Evolutionary conservation across 2,888 invertebrate genomes (phyloP).

Genomic region (Macroteleia sp.): DNA sequence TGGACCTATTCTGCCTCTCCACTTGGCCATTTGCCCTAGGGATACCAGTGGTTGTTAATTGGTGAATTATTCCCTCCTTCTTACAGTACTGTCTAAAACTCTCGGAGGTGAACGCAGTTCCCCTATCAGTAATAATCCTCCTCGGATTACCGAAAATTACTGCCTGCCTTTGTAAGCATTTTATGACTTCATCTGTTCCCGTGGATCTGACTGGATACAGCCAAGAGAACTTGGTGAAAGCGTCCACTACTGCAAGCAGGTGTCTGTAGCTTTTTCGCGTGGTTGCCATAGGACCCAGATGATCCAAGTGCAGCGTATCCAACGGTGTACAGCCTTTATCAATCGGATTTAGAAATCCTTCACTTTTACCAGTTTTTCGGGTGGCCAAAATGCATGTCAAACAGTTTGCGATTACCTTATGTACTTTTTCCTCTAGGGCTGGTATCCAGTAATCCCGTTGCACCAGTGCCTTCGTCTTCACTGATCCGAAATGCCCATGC

Average conservation of each 20-base stretch:
- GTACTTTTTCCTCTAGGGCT: background rate
- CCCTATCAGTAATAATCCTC: background rate
- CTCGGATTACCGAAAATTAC: background rate
- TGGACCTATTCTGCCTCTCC: too few species aligned
- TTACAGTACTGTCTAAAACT: background rate
- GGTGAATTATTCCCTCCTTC: background rate
- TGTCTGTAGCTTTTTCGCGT: background rate
- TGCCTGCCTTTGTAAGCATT: background rate
- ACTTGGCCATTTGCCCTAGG: too few species aligned
- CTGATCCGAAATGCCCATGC: background rate
- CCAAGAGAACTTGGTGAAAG: background rate
- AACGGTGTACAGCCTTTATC: too few species aligned
- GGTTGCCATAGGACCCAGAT: background rate
- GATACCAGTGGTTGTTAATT: too few species aligned
- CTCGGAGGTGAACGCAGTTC: background rate
- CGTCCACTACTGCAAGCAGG: background rate
- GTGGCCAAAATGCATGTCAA: too few species aligned
- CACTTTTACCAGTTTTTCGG: too few species aligned
- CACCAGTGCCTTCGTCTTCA: background rate
- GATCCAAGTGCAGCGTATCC: background rate
- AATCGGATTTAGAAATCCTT: too few species aligned
- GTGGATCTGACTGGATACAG: background rate
- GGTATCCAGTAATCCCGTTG: constrained; percentile 3
- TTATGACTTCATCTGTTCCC: background rate
- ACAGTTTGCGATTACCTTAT: too few species aligned